Conservation (phyloP, 2,888 invertebrate genomes). For the Dynastes maya region DNA sequence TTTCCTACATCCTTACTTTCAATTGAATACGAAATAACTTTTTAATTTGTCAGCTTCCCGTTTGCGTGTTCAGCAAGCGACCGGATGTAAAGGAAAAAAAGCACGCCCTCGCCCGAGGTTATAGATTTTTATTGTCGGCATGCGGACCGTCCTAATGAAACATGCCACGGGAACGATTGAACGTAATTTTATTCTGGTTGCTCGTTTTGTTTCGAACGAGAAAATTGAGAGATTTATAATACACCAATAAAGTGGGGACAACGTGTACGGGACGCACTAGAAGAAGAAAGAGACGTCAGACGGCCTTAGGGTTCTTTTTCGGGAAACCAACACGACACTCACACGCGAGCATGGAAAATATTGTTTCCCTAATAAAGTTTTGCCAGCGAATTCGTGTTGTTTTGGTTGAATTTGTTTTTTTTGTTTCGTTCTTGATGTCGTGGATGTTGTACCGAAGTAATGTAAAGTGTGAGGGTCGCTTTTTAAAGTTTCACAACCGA, state of each 20-base stretch:
- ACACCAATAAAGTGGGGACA: constrained; percentile 17
- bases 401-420: constrained; percentile 1
- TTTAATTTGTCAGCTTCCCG: constrained; percentile 1
- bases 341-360: neutral
- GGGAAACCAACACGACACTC: neutral
- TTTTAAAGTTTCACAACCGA: too few relatives aligned
- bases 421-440: neutral
- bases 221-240: constrained; percentile 22
- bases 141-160: constrained; percentile 7
- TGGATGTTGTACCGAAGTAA: too few relatives aligned
- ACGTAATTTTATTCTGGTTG: constrained; percentile 8
- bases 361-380: constrained; percentile 19
- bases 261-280: neutral
- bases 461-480: too few relatives aligned
- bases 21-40: constrained; percentile 6
- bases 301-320: neutral
- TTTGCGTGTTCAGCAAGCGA: constrained; percentile 1
- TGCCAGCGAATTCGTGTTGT: neutral
- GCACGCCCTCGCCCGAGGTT: neutral
- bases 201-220: constrained; percentile 10
- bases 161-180: constrained; percentile 13
- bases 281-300: neutral
- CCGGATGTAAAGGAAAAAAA: neutral
- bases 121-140: constrained; percentile 2
- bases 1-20: neutral